A percentile compares a stretch with the other conserved stretches of the same genome.
Evolutionary conservation across 2,797 vertebrate species (phyloP).

Genomic region (Tapirus indicus): DNA sequence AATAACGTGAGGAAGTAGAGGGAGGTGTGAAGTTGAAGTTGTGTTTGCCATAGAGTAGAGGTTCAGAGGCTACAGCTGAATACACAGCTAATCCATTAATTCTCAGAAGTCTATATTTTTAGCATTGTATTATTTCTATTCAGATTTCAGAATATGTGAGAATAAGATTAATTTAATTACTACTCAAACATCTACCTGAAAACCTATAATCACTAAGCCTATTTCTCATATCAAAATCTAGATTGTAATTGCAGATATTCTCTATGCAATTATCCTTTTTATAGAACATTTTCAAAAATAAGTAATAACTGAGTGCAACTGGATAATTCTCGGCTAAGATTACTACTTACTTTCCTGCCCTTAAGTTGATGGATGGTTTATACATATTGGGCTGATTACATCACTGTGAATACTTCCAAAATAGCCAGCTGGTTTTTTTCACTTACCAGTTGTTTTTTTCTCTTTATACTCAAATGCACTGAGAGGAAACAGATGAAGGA

Average conservation of each 20-base stretch:
- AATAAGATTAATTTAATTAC: constrained; percentile 37
- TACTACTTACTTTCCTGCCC: constrained; percentile 4
- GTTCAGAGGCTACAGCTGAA: background rate
- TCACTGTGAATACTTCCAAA: constrained; percentile 28
- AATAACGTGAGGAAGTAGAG: background rate
- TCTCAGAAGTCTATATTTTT: background rate
- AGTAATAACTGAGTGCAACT: constrained; percentile 30
- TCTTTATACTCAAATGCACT: background rate
- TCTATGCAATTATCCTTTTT: background rate
- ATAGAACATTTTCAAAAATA: constrained; percentile 33
- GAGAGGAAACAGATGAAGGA: constrained; percentile 45
- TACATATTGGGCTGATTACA: background rate
- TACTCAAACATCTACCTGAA: constrained; percentile 24
- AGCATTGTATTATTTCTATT: constrained; percentile 11
- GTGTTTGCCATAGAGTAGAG: background rate
- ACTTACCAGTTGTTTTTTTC: background rate
- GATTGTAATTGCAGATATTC: constrained; percentile 4
- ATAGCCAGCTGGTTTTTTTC: background rate
- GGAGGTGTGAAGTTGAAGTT: background rate
- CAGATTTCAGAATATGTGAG: constrained; percentile 16
- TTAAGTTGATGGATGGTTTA: constrained; percentile 42
- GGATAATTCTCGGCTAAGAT: constrained; percentile 40
- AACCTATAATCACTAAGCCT: constrained; percentile 19
- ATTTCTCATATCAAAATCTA: constrained; percentile 45
- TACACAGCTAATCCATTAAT: background rate